Base-by-base conservation (phyloP, 1,140 invertebrate genomes). In the Meloidogyne hapla region DNA sequence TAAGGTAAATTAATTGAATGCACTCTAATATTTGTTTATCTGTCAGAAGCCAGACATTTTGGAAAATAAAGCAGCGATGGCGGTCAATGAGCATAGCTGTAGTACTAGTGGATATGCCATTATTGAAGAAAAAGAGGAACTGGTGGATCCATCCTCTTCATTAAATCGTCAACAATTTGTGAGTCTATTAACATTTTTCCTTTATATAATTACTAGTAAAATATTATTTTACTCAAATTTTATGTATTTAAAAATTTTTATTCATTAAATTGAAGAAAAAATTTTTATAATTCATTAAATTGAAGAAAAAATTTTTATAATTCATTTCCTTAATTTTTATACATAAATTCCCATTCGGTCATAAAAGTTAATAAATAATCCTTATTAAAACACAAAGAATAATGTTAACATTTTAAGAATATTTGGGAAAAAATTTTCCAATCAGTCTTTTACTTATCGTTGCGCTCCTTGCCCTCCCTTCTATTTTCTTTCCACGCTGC, bases 321-420 rank as follows among this genome's bases (percentile, higher is more conserved):
- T 56, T 56, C 48, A n/a, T 56, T 56, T 56, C n/a, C 48, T 56
- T n/a, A 56, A n/a, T 56, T 56, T 15, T 33, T 33, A 33, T 33
- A 9, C 45, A 48, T n/a, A n/a, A 56, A n/a, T 56, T 56, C 48
- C 48, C 48, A 56, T 56, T 56, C 48, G 48, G n/a, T 56, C n/a
- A 56, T 21, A 56, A 56, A 48, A 56, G n/a, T 56, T 56, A 56
- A 56, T 56, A 56, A n/a, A 56, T n/a, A 56, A 56, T 56, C n/a
- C 18, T 33, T 56, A 56, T n/a, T 56, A 56, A n/a, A 21, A 56
- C 48, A 56, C 48, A 33, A 33, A 33, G 33, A 33, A 33, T 33
- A 33, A 6, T 33, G 48, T 56, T n/a, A n/a, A n/a, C n/a, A n/a
- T n/a, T n/a, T n/a, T n/a, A 56, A 56, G 33, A 56, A 56, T 56